phyloP scores from a whole-genome alignment of 1,140 invertebrate species.

The Formica exsecta region DNA sequence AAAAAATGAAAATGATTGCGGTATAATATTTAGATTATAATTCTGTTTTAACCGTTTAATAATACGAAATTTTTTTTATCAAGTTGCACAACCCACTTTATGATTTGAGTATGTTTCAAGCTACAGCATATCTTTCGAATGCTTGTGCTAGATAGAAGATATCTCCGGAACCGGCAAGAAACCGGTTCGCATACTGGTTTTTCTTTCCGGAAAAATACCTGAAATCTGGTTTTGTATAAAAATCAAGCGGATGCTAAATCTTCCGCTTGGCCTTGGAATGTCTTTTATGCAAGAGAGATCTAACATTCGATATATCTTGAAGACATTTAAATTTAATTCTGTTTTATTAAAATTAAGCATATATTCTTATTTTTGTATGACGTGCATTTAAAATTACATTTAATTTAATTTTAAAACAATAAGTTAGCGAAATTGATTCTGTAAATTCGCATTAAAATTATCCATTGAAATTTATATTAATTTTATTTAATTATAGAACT shows the following conservation, averaged over 20 bases:
- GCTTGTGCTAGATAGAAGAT: not conserved
- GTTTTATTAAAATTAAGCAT: not conserved
- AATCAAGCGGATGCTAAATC: constrained; percentile 15
- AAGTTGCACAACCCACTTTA: not conserved
- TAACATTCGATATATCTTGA: not conserved
- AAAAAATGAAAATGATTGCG: not conserved
- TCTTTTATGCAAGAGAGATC: not conserved
- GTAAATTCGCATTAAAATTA: too few species aligned
- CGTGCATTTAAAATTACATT: not conserved
- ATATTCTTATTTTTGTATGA: not conserved
- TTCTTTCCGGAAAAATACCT: constrained; percentile 38
- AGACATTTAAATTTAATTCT: not conserved
- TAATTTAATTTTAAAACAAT: too few species aligned
- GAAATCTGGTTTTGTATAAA: constrained; percentile 37
- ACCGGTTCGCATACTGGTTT: constrained; percentile 46
- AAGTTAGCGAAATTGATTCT: too few species aligned
- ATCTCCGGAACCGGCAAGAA: constrained; percentile 13
- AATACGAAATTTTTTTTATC: not conserved
- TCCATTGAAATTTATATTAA: too few species aligned
- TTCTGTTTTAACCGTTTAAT: not conserved
- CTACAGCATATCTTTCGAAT: not conserved
- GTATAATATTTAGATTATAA: not conserved
- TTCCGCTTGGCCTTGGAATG: constrained; percentile 5
- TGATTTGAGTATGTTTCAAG: not conserved
- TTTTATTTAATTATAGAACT: too few species aligned